phyloP scores from a whole-genome alignment of 2,113 vertebrate genomes.

The Phoxinus phoxinus region DNA sequence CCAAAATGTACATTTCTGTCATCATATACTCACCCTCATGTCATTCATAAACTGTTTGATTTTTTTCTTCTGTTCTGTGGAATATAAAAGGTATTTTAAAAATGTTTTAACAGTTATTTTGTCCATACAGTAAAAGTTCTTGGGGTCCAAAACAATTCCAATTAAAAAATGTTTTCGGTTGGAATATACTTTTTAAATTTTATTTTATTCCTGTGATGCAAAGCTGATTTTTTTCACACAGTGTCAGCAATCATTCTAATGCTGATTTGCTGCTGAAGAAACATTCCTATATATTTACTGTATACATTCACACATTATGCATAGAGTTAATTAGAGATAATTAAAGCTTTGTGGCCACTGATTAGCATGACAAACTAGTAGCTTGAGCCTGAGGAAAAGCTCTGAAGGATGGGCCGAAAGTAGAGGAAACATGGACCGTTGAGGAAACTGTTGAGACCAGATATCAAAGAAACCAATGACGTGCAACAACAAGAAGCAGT shows the following conservation, averaged over 20 bases:
- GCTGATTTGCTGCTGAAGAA: neutral
- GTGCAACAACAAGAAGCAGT: neutral
- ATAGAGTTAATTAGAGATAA: neutral
- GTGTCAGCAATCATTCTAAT: too few species aligned
- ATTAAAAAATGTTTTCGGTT: too few species aligned
- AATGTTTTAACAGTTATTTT: neutral
- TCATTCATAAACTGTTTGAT: too few species aligned
- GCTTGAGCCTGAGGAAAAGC: neutral
- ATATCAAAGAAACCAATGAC: constrained; percentile 38
- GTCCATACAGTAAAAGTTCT: neutral
- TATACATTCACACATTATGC: neutral
- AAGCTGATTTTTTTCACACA: too few species aligned
- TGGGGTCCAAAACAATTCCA: neutral
- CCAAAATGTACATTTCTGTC: neutral
- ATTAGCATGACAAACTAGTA: neutral
- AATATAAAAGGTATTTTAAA: neutral
- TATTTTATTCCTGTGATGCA: too few species aligned
- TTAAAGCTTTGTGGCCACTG: neutral
- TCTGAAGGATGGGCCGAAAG: neutral
- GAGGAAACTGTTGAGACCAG: neutral
- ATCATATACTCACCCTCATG: neutral
- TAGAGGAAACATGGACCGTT: constrained; percentile 6
- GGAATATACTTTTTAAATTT: too few species aligned
- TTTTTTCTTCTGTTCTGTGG: too few species aligned
- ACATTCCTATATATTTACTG: neutral